Evolutionary conservation across 2,888 invertebrate species (phyloP).

Genomic region (Notocelia uddmanniana): DNA sequence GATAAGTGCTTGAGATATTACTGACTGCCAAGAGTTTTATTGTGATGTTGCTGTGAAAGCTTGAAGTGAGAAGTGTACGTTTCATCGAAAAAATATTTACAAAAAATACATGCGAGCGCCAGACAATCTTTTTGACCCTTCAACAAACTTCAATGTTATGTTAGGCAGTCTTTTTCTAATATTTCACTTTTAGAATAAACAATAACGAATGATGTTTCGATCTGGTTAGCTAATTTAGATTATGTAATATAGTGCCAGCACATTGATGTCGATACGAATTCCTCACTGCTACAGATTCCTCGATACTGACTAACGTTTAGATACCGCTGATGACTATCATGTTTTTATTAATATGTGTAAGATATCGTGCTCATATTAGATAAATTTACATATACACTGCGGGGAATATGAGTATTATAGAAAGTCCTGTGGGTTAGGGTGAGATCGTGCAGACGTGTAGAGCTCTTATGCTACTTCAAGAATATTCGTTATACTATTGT

Average conservation of each 20-base stretch:
- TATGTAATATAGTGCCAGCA: neutral
- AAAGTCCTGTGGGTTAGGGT: no score
- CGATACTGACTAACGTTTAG: neutral
- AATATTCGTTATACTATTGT: no score
- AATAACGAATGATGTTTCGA: neutral
- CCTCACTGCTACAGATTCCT: neutral
- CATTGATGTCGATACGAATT: neutral
- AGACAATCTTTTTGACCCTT: conserved; percentile 16
- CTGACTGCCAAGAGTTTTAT: neutral
- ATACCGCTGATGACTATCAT: neutral
- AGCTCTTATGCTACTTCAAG: no score
- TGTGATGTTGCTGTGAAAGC: neutral
- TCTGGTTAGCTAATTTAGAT: neutral
- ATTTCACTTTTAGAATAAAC: no score
- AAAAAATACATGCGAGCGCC: neutral
- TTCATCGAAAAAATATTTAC: neutral
- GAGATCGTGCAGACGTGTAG: no score
- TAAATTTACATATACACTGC: no score
- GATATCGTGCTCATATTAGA: no score
- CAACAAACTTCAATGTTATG: neutral
- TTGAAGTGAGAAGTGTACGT: neutral
- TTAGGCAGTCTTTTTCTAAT: neutral
- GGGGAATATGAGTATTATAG: no score
- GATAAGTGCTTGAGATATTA: conserved; percentile 1
- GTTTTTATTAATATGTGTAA: no score